phyloP scores from a whole-genome alignment of 2,797 vertebrate genomes.

The Bovichtus variegatus region DNA sequence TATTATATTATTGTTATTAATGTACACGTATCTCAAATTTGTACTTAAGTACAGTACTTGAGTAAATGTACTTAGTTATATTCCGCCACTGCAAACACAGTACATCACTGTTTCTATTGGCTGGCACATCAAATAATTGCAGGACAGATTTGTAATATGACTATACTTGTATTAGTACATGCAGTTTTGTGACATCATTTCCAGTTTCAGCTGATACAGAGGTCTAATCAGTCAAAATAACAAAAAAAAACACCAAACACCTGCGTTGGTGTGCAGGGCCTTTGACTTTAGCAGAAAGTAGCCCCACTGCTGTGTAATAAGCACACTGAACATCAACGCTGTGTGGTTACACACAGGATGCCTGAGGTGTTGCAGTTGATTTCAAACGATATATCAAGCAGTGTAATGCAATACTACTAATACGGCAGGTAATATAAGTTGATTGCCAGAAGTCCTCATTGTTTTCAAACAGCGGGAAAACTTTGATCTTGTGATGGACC shows the following conservation, averaged over 20 bases:
- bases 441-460: neutral
- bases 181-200: neutral
- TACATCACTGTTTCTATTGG: neutral
- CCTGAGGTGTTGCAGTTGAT: neutral
- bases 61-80: too few relatives aligned
- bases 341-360: neutral
- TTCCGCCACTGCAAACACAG: neutral
- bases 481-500: neutral
- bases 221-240: neutral
- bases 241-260: neutral
- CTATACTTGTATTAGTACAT: neutral
- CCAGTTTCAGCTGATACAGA: neutral
- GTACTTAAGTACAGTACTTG: too few relatives aligned
- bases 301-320: neutral
- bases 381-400: neutral
- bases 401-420: neutral
- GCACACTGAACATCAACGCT: neutral
- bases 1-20: too few relatives aligned
- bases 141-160: neutral
- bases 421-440: neutral
- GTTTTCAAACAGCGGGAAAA: slow-evolving; percentile 13
- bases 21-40: too few relatives aligned
- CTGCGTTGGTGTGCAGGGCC: slow-evolving; percentile 1
- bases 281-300: neutral
- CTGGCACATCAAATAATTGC: neutral